Evolutionary conservation across 2,888 invertebrate species (phyloP).

Genomic region (Julus scanicus): DNA sequence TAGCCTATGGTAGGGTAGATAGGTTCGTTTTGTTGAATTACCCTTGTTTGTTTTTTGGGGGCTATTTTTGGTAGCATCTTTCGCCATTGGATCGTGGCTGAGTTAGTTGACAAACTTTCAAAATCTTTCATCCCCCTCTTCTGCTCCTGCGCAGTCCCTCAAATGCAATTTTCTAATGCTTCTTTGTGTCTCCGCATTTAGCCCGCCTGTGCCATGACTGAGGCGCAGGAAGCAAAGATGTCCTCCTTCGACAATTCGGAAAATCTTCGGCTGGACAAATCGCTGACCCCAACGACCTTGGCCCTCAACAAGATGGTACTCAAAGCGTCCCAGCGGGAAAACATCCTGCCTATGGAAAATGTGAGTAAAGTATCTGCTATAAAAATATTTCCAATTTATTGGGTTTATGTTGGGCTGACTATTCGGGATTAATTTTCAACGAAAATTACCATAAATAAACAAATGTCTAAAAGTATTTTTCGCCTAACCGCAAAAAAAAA

Average conservation of each 20-base stretch:
- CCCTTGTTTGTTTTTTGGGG: neutral
- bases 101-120: constrained; percentile 33
- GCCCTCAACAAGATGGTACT: constrained; percentile 7
- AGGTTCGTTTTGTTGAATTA: neutral
- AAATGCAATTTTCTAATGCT: neutral
- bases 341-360: neutral
- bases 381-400: neutral
- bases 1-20: neutral
- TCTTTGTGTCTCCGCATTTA: neutral
- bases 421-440: neutral
- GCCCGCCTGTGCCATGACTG: neutral
- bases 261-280: neutral
- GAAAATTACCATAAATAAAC: too few relatives aligned
- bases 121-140: neutral
- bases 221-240: neutral
- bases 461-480: too few relatives aligned
- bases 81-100: constrained; percentile 14
- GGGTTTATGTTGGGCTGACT: neutral
- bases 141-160: neutral
- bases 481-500: too few relatives aligned
- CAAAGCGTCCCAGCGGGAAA: neutral
- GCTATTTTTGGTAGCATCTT: neutral
- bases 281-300: constrained; percentile 26
- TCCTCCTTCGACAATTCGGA: neutral
- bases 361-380: neutral